Evolutionary conservation across 2,113 vertebrate genomes (phyloP), one percentile per base, ranked within the genome.

Genomic region (Oostethus manadensis): DNA sequence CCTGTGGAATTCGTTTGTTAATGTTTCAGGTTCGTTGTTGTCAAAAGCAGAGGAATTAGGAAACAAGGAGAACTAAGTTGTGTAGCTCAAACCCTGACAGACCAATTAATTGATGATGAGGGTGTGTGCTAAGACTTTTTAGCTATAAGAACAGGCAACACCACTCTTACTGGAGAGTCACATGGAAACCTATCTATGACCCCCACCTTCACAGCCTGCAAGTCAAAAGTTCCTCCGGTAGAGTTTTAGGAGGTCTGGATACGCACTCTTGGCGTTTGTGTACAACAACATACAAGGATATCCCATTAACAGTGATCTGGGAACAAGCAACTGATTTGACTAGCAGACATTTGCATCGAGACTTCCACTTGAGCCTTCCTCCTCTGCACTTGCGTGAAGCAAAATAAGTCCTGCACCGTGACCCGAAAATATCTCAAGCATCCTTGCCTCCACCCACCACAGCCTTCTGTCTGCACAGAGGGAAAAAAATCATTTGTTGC

Each of bases 401-500:
- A 40, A 75, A 66, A 79, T 60, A 81, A 77, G 79, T 87, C 82
- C 70, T 72, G 68, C 57, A 56, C 57, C 51, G 45, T 17, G 67
- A 68, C 76, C 71, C 11, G 38, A 68, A 68, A 68, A 75, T 74
- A 76, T 74, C 67, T 72, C 56, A 58, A 75, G 80, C 74, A 61
- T 73, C 70, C 76, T 80, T 42, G 58, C 79, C 73, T 84, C 73
- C 74, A 68, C 80, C 76, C 76, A 83, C 80, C 60, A 66, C 64
- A 63, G 57, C 76, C 67, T 81, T 79, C 63, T 62, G 70, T 67
- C 71, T 81, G 57, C 26, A 51, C 46, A n/a, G 46, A 11, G 17
- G 48, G 70, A 64, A 60, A 74, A 50, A 81, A 69, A 76, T 67
- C 44, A 82, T 82, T 79, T 76, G 75, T 84, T 78, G 71, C 81